Evolutionary conservation across 2,113 vertebrate species (phyloP).

Genomic region (Channa maculata): DNA sequence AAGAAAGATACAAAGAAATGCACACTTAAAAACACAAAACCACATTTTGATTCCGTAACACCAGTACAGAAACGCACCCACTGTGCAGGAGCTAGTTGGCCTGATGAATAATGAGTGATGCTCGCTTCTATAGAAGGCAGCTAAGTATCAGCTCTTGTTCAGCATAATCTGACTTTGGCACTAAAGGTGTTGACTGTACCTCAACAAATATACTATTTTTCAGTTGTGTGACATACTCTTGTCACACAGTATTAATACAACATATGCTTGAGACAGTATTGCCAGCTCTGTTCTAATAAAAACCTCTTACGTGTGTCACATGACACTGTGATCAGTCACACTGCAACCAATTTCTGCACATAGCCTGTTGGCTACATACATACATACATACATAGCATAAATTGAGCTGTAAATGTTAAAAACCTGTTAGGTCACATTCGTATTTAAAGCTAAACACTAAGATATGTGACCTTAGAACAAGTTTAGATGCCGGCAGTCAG

Average conservation of each 20-base stretch:
- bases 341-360: neutral
- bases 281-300: conserved; percentile 13
- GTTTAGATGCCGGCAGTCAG: too few relatives aligned
- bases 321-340: neutral
- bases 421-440: neutral
- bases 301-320: conserved; percentile 4
- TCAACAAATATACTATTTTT: neutral
- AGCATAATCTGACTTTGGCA: conserved; percentile 42
- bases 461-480: too few relatives aligned
- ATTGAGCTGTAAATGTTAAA: neutral
- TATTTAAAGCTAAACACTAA: neutral
- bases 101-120: conserved; percentile 33
- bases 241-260: conserved; percentile 16
- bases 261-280: conserved; percentile 7
- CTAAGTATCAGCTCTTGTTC: conserved; percentile 37
- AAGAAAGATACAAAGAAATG: neutral
- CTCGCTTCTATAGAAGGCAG: conserved; percentile 25
- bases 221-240: neutral
- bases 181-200: conserved; percentile 36
- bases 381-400: neutral
- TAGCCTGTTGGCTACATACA: neutral
- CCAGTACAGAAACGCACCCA: neutral
- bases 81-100: conserved; percentile 21
- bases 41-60: too few relatives aligned
- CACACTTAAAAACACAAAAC: neutral